phyloP scores from a whole-genome alignment of 2,888 invertebrate genomes.

The Hymenopus coronatus region DNA sequence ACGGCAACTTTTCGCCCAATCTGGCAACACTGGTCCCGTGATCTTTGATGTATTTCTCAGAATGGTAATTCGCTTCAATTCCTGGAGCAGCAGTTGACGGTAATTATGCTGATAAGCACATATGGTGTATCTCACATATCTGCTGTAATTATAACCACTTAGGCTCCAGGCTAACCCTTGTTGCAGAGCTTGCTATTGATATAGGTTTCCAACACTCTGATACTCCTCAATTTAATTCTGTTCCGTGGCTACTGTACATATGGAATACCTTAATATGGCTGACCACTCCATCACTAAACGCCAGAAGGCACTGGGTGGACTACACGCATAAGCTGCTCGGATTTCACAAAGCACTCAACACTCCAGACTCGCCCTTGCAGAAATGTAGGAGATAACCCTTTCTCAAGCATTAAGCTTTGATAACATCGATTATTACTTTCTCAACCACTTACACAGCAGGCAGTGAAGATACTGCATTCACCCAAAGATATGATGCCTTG shows the following conservation, averaged over 20 bases:
- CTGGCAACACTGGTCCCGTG: too few relatives aligned
- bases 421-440: too few relatives aligned
- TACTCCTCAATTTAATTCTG: background rate
- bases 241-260: background rate
- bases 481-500: too few relatives aligned
- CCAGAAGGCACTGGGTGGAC: background rate
- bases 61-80: too few relatives aligned
- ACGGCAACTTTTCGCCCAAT: too few relatives aligned
- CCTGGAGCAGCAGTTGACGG: background rate
- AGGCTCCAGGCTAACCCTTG: background rate
- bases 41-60: too few relatives aligned
- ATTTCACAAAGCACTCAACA: background rate
- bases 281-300: background rate
- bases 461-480: too few relatives aligned
- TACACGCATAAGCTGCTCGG: background rate
- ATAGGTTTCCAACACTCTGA: background rate
- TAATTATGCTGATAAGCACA: background rate
- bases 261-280: background rate
- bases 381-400: background rate
- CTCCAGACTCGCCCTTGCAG: too few relatives aligned
- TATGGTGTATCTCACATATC: background rate
- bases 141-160: background rate
- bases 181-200: background rate
- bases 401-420: background rate
- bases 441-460: too few relatives aligned